A percentile compares a stretch with the other conserved stretches of the same genome.
These are phyloP conservation scores for Trachelus iudaicus DNA, from an alignment of 2,888 invertebrate genomes.

Conservation along the genomic window DNA sequence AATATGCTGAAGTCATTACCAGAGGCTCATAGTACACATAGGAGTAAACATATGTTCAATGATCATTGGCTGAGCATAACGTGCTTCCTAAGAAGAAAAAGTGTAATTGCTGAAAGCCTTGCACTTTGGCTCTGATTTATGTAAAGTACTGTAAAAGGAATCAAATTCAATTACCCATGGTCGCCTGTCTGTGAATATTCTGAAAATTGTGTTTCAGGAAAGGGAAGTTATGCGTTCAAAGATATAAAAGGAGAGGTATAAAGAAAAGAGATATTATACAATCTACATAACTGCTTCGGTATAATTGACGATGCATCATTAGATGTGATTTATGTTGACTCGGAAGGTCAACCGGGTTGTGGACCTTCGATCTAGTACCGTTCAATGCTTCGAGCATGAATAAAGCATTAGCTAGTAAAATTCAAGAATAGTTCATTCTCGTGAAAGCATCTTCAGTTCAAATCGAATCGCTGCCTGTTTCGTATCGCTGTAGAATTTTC, in stretches of 20 bases:
- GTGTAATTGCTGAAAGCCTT: neutral
- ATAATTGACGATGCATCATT: neutral
- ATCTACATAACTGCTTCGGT: neutral
- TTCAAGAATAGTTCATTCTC: neutral
- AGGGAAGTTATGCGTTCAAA: neutral
- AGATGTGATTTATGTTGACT: neutral
- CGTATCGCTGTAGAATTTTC: neutral
- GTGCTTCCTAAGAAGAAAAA: neutral
- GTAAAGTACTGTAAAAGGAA: neutral
- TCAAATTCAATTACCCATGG: neutral
- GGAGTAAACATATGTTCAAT: neutral
- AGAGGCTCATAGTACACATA: neutral
- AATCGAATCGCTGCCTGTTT: neutral
- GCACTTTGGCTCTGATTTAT: neutral
- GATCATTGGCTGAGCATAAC: neutral
- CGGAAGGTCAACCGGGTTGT: conserved; percentile 1
- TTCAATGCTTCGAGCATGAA: neutral
- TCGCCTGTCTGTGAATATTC: neutral
- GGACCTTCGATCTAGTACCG: neutral
- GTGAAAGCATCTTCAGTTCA: neutral
- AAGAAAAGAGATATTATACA: neutral
- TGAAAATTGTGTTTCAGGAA: neutral
- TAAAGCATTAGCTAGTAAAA: neutral
- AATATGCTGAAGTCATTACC: neutral
- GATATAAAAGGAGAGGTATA: neutral